Evolutionary conservation across 2,797 vertebrate genomes (phyloP).

Genomic region (Thamnophis elegans): DNA sequence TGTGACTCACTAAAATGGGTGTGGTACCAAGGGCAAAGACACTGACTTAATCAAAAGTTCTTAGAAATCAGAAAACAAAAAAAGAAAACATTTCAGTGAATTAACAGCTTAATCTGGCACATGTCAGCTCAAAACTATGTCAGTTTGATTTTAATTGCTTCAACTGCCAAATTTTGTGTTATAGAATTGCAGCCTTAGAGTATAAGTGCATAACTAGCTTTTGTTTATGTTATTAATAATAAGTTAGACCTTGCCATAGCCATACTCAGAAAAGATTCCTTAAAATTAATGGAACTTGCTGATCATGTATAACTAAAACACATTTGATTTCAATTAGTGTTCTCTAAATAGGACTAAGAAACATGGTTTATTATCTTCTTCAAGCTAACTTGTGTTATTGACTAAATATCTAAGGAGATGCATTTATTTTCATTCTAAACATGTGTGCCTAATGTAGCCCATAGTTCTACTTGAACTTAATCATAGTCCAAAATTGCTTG

Average conservation of each 20-base stretch:
- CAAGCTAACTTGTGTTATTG: neutral
- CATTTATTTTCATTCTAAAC: neutral
- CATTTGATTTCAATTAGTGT: neutral
- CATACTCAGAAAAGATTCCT: neutral
- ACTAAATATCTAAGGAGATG: neutral
- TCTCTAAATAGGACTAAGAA: neutral
- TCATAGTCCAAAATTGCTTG: neutral
- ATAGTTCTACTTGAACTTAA: neutral
- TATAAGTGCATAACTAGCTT: neutral
- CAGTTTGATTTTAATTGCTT: neutral
- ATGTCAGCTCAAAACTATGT: neutral
- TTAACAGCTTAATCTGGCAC: neutral
- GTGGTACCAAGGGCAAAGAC: neutral
- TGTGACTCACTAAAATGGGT: neutral
- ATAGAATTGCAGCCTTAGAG: neutral
- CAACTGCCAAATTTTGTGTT: neutral
- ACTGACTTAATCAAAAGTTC: neutral
- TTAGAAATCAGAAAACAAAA: neutral
- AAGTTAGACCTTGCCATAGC: neutral
- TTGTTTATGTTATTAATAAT: neutral
- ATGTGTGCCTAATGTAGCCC: neutral
- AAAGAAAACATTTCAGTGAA: neutral
- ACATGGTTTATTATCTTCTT: neutral
- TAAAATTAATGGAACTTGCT: neutral
- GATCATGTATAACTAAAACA: neutral